Base-by-base conservation (phyloP, 2,888 invertebrate genomes). In the Leptinotarsa juncta region DNA sequence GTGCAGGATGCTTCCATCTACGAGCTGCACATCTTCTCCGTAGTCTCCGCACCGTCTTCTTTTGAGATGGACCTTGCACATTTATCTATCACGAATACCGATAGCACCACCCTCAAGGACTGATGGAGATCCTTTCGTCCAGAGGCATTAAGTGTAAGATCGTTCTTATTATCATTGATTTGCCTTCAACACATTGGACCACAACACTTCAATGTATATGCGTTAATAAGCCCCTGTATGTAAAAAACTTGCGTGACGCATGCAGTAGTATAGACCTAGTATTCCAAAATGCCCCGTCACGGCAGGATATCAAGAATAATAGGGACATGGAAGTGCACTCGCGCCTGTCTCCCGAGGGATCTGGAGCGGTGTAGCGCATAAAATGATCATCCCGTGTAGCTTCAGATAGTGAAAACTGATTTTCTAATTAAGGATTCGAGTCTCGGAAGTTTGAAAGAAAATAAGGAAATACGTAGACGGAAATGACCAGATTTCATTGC, bases 291-390 rank as follows among this genome's bases (percentile, higher is more conserved):
- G 78, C 83, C 83, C 84, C 86, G 86, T 86, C 90, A 89, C 88
- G 87, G 86, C 88, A 86, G 90, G 90, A 90, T 90, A 91, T 91
- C 91, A 91, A 90, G 91, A 91, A 90, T 91, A 91, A 91, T 91
- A 90, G 90, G 89, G 90, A 91, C 91, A 91, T 89, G 91, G 89
- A 91, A 90, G 90, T 90, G 90, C 90, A 90, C 90, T 90, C 89
- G 88, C 88, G 88, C 85, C 83, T 81, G 83, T 84, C 85, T 88
- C 89, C 88, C 85, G 81, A 83, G 88, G 87, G 86, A 86, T 81
- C 80, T 83, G 85, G 85, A 86, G 86, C 86, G 86, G 86, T 86
- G 86, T 82, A 82, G 83, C 78, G 81, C 79, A 80, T 76, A 76
- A 71, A 76, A 76, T 80, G 75, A 76, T 79, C 79, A 76, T 75